A percentile compares a stretch with the other conserved stretches of the same genome.
Conservation (phyloP, 2,797 vertebrate genomes). For the Gephyroberyx darwinii region DNA sequence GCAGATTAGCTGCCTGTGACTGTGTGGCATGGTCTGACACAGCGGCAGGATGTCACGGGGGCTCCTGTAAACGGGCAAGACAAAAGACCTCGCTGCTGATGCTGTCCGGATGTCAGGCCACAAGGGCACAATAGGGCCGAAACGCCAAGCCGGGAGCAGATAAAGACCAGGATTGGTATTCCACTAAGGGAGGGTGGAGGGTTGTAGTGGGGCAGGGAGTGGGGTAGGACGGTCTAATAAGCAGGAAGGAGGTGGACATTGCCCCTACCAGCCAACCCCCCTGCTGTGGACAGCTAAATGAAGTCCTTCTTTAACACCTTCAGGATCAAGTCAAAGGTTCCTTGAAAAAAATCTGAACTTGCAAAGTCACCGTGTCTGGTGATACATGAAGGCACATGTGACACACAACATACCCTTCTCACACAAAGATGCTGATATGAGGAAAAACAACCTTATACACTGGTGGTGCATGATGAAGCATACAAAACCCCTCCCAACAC, state of each 20-base stretch:
- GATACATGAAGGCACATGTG: conserved; percentile 16
- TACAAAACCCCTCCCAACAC: conserved; percentile 31
- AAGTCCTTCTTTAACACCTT: conserved; percentile 15
- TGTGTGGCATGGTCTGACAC: conserved; percentile 70
- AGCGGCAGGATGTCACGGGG: conserved; percentile 67
- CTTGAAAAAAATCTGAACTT: background rate
- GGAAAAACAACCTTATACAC: conserved; percentile 1
- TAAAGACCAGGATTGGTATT: conserved; percentile 70
- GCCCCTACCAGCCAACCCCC: background rate
- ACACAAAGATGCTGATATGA: background rate
- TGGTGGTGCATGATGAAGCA: conserved; percentile 19
- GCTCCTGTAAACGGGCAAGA: conserved; percentile 69
- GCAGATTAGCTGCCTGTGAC: conserved; percentile 62
- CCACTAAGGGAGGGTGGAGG: conserved; percentile 43
- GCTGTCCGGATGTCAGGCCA: conserved; percentile 73
- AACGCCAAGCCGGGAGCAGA: conserved; percentile 59
- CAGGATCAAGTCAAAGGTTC: background rate
- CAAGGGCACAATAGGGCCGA: conserved; percentile 68
- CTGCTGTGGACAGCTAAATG: conserved; percentile 37
- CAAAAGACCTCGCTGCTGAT: conserved; percentile 66
- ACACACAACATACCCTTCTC: conserved; percentile 19
- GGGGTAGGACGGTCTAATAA: background rate
- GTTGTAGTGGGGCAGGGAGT: conserved; percentile 7
- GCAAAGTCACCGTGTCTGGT: conserved; percentile 4
- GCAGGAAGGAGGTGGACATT: conserved; percentile 20